Base-by-base conservation (phyloP, 2,888 invertebrate genomes). In the Diarsia rubi region DNA sequence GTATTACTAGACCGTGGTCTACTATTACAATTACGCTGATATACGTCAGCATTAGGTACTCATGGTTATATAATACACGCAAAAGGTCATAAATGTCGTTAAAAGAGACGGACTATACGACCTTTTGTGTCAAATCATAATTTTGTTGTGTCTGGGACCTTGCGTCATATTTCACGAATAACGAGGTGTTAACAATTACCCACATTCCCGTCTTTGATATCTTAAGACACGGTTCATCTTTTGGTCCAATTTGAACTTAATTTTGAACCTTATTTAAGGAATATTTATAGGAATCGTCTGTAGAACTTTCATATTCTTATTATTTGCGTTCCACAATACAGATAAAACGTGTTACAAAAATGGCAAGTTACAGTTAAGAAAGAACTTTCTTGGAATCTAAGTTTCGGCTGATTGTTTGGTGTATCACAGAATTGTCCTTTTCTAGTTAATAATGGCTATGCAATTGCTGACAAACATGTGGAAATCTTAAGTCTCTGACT, bases 111-210 rank as follows among this genome's bases (percentile, higher is more conserved):
- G 42, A 9, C 4, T 49, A 14, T 31, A 11, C 14, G 64, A 64
- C 49, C 63, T 64, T 59, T 49, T 52, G 19, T 65, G 47, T 57
- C 27, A 27, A 27, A 54, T 47, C n/a, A 62, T 79, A 47, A 71
- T 62, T 62, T 54, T 62, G 72, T 63, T 54, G 45, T 65, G 77
- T 80, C 74, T 77, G 75, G 49, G 6, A 45, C 27, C 27, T 63
- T 31, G 59, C 59, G 49, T 60, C 75, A 31, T 73, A 74, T 78
- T 81, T 81, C 64, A 65, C 14, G 16, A 81, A 81, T 77, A 77
- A 80, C n/a, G 37, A 81, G 77, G 24, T 52, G 11, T 45, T 16
- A 21, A 54, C 9, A 59, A 73, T n/a, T 57, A 63, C 27, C 21
- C 2, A n/a, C 19, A 49, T 49, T 45, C 19, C 0, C 12, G 21